These are phyloP conservation scores for Zootoca vivipara DNA, from an alignment of 2,113 vertebrate genomes.

Conservation along the genomic window DNA sequence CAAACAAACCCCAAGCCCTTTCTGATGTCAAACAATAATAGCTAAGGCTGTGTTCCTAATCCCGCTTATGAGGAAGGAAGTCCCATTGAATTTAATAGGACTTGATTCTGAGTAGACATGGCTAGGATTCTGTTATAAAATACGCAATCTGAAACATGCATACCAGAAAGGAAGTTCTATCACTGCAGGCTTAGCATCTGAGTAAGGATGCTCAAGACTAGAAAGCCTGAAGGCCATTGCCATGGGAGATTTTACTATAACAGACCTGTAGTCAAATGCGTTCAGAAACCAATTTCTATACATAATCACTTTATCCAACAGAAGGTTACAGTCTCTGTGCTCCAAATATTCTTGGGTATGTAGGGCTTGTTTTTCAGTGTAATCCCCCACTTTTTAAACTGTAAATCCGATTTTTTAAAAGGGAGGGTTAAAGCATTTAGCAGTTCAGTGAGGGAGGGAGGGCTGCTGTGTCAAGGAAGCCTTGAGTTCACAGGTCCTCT, in stretches of 20 bases:
- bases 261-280: not conserved
- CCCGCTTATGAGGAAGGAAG: not conserved
- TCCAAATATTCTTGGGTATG: not conserved
- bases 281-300: not conserved
- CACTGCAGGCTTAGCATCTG: not conserved
- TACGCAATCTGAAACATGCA: not conserved
- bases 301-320: not conserved
- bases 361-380: not conserved
- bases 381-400: conserved; percentile 18
- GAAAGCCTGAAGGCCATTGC: not conserved
- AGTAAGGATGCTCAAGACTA: not conserved
- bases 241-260: not conserved
- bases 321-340: not conserved
- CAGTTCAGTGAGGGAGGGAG: not conserved
- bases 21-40: not conserved
- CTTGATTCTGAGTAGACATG: no score
- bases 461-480: not conserved
- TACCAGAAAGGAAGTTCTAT: not conserved
- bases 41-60: not conserved
- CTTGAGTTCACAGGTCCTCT: not conserved
- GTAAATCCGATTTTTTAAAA: not conserved
- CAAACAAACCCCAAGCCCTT: not conserved
- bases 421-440: not conserved
- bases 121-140: not conserved
- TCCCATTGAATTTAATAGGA: not conserved